A percentile compares a stretch with the other conserved stretches of the same genome.
These are phyloP conservation scores for Protosalanx chinensis DNA, from an alignment of 2,797 vertebrate genomes.

Conservation along the genomic window DNA sequence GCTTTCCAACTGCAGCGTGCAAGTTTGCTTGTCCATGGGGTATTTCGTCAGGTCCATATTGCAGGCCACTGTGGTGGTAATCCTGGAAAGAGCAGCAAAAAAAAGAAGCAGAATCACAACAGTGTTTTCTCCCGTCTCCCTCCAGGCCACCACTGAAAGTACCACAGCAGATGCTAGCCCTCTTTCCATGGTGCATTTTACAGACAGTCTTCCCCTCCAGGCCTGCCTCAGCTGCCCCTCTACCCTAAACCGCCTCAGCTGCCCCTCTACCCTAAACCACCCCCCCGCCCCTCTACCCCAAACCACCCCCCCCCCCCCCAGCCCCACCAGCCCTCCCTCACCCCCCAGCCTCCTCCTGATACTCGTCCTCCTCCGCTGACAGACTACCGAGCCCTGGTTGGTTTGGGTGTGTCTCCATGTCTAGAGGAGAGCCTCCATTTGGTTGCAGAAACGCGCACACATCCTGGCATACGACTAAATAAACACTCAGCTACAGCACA, in stretches of 20 bases:
- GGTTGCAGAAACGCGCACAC: not conserved
- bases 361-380: conserved; percentile 16
- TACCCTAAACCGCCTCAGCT: no score
- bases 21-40: conserved; percentile 92
- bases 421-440: conserved; percentile 19
- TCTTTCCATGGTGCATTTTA: conserved; percentile 10
- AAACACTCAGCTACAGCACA: not conserved
- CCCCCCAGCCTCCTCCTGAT: conserved; percentile 19
- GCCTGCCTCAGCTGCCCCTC: conserved; percentile 37
- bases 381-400: conserved; percentile 7
- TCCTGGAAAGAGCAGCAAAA: conserved; percentile 61
- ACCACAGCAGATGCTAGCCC: conserved; percentile 46
- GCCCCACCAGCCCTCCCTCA: conserved; percentile 9
- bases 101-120: conserved; percentile 19
- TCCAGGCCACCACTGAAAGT: conserved; percentile 40
- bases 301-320: conserved; percentile 5
- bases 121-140: conserved; percentile 39
- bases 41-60: conserved; percentile 94
- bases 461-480: no score
- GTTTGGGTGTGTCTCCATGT: not conserved
- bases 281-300: conserved; percentile 21
- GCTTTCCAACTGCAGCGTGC: conserved; percentile 90
- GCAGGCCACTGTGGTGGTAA: conserved; percentile 89
- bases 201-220: conserved; percentile 18
- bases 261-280: no score